Base-by-base conservation (phyloP, 1,140 invertebrate species). In the Oncopodura yosiiana region DNA sequence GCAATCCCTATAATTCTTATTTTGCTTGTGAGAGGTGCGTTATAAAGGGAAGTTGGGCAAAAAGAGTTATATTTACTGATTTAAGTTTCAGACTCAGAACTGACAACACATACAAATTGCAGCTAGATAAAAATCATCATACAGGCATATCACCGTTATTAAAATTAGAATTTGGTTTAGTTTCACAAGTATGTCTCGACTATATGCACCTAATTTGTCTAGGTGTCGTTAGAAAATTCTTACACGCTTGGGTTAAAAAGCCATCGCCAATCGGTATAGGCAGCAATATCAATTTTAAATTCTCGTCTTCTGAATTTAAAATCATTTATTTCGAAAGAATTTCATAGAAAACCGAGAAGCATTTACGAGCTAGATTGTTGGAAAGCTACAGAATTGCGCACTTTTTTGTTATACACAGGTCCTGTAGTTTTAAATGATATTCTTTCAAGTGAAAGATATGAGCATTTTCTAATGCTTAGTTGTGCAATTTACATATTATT, bases 171-270 rank as follows among this genome's bases (percentile, higher is more conserved):
- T 5, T 51, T n/a, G 49, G 19, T 18, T 27, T 51, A 27, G 49
- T 51, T 19, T 23, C 49, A 24, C 18, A 23, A 27, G 4, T 45
- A 5, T 9, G 6, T 12, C 23, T 45, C 6, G 43, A 45, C 16
- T 45, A 45, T 23, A 24, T 45, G 24, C 43, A 45, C 16, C 39
- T 43, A 3, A 53, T 69, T 9, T 69, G 61, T 49, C 49, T 70
- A 23, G 69, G 68, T 11, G 61, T 68, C 16, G 56, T 62, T 1
- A 61, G 56, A 49, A 68, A 61, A 58, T 27, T 72, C 1, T 27
- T 68, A 21, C 19, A 53, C 32, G 19, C 66, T 3, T 71, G 67
- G 68, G 38, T 64, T 21, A 57, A 45, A 57, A 64, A 45, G 63
- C 56, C 18, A 38, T 16, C 3, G 9, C 39, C 16, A 14, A 37